Base-by-base conservation (phyloP, 2,888 invertebrate species). In the Drosophila longiperda region DNA sequence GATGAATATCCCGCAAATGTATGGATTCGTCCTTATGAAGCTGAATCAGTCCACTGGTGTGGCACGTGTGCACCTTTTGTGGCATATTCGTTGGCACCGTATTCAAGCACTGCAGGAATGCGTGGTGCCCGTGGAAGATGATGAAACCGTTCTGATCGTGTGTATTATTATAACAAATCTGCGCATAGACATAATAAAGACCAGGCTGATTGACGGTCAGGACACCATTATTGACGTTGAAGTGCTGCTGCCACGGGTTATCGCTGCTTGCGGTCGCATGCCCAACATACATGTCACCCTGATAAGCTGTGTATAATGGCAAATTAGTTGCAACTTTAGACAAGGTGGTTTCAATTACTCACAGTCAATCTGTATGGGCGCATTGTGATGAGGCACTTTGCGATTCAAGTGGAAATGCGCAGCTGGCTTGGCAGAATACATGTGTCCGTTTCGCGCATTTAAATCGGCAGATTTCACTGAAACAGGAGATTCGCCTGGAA, bases 111-210 rank as follows among this genome's bases (percentile, higher is more conserved):
- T 97, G 97, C 20, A 97, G 93, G 29, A 96, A 94, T 0, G 95
- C 94, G 40, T 95, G 94, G 68, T 94, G 93, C 26, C 95, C 95
- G 52, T 95, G 95, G 89, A 95, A 95, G 20, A 97, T 94, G 64
- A 95, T 95, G 93, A 95, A 97, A 0, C 97, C 96, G 80, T 96
- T 96, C 48, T 95, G 94, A 89, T 97, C 96, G 90, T 96, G 96
- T 59, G 95, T 94, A 88, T 97, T 97, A 70, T 96, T 94, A 91
- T 97, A 97, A 92, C 96, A 96, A 73, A 97, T 96, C 95, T 97
- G 94, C 0, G 96, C 96, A 90, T 97, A 97, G 54, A 96, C 94
- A 64, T 96, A 94, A 92, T 97, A 97, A 23, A 97, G 93, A 34
- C 97, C 97, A 0, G 95, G 92, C 79, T 96, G 95, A 78, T 94